These are phyloP conservation scores for Bembecia ichneumoniformis DNA, from an alignment of 2,888 invertebrate genomes.

Conservation along the genomic window DNA sequence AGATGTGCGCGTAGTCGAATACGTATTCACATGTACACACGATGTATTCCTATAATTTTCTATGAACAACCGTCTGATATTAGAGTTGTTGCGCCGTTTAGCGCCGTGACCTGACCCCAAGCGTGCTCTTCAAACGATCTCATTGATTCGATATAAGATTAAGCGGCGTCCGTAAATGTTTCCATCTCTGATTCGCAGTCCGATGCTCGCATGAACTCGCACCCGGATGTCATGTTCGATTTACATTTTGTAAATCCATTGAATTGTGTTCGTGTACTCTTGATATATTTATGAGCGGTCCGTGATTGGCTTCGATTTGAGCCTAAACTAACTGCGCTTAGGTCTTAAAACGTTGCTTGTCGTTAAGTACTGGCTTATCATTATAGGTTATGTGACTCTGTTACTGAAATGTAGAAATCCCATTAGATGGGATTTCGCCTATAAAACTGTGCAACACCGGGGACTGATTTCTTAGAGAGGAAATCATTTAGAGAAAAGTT, in stretches of 20 bases:
- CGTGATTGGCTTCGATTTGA: not conserved
- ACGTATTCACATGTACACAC: conserved; percentile 13
- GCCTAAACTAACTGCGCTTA: too few species aligned
- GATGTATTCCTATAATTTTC: conserved; percentile 26
- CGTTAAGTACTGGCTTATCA: too few species aligned
- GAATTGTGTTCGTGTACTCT: conserved; percentile 38
- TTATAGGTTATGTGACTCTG: too few species aligned
- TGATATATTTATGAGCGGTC: conserved; percentile 13
- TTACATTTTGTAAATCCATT: conserved; percentile 47
- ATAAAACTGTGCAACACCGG: too few species aligned
- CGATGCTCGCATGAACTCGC: conserved; percentile 56
- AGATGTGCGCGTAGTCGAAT: not conserved
- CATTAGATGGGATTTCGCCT: too few species aligned
- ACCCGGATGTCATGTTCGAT: conserved; percentile 65
- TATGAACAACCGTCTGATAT: conserved; percentile 20
- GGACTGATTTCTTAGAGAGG: too few species aligned
- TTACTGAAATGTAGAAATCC: too few species aligned
- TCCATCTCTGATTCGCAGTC: conserved; percentile 52
- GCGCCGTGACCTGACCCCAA: conserved; percentile 51
- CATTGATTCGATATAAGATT: conserved; percentile 60
- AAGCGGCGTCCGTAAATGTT: conserved; percentile 53
- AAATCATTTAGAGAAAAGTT: too few species aligned
- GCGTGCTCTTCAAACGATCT: conserved; percentile 47
- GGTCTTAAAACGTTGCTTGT: too few species aligned
- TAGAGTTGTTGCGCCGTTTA: conserved; percentile 53